phyloP scores from a whole-genome alignment of 2,797 vertebrate species.

The Spinus olivaceus region DNA sequence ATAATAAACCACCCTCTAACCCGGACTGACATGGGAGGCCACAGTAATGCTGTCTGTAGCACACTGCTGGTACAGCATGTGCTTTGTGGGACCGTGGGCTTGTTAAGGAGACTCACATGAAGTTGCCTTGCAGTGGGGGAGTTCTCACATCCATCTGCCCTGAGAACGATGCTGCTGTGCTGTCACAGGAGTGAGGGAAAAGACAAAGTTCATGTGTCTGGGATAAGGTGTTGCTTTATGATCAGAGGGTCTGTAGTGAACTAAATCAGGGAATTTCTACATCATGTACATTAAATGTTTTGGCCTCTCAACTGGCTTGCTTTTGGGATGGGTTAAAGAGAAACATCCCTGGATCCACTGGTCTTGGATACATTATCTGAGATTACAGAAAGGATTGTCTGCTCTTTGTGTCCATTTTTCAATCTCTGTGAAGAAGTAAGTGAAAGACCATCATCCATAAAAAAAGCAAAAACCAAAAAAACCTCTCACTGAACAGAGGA shows the following conservation, averaged over 20 bases:
- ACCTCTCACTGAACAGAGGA: neutral
- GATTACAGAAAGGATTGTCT: neutral
- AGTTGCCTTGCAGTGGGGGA: neutral
- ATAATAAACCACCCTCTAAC: conserved; percentile 1
- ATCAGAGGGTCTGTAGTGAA: neutral
- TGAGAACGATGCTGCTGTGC: neutral
- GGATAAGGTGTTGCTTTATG: neutral
- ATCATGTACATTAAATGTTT: neutral
- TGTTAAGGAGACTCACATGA: neutral
- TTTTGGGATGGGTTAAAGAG: neutral
- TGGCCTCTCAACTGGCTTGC: neutral
- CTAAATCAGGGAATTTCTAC: neutral
- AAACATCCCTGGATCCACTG: neutral
- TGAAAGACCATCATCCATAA: neutral
- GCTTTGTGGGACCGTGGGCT: neutral
- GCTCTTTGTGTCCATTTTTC: neutral
- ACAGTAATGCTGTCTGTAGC: neutral
- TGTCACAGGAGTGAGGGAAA: neutral
- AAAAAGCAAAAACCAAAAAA: neutral
- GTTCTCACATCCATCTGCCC: neutral
- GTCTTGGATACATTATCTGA: neutral
- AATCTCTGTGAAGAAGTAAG: neutral
- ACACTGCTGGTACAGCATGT: neutral
- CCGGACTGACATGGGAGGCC: neutral
- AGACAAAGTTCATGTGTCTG: neutral